These are phyloP conservation scores for Lacerta viridis DNA, from an alignment of 2,797 vertebrate species.

Conservation along the genomic window DNA sequence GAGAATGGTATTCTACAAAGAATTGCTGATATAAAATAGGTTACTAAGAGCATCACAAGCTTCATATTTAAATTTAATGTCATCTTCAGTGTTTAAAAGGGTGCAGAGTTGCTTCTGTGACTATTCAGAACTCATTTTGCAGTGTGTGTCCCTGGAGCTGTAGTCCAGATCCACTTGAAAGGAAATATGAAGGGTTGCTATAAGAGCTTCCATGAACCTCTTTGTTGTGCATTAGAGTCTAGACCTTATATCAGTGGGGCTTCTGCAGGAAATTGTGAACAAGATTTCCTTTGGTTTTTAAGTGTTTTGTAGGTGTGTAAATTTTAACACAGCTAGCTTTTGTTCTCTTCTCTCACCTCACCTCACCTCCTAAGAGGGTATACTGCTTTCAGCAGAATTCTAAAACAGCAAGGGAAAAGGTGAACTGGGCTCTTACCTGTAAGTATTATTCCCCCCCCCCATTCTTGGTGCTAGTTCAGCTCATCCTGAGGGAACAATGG, in stretches of 20 bases:
- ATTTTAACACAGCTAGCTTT: not conserved
- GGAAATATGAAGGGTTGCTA: not conserved
- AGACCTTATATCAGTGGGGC: not conserved
- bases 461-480: not conserved
- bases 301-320: not conserved
- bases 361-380: not conserved
- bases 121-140: not conserved
- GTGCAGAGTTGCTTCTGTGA: not conserved
- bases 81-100: not conserved
- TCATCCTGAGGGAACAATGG: not conserved
- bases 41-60: not conserved
- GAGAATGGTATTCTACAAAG: not conserved
- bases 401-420: not conserved
- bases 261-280: not conserved
- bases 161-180: not conserved
- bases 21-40: not conserved
- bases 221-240: not conserved
- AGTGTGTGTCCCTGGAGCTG: not conserved
- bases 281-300: not conserved
- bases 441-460: not conserved
- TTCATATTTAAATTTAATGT: not conserved
- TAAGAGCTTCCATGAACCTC: not conserved
- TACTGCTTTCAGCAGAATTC: conserved; percentile 2
- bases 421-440: not conserved
- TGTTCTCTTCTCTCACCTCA: not conserved